Percentiles rank a stretch among this genome's conserved stretches.
phyloP scores from a whole-genome alignment of 2,888 invertebrate genomes.

The Ditula angustiorana region DNA sequence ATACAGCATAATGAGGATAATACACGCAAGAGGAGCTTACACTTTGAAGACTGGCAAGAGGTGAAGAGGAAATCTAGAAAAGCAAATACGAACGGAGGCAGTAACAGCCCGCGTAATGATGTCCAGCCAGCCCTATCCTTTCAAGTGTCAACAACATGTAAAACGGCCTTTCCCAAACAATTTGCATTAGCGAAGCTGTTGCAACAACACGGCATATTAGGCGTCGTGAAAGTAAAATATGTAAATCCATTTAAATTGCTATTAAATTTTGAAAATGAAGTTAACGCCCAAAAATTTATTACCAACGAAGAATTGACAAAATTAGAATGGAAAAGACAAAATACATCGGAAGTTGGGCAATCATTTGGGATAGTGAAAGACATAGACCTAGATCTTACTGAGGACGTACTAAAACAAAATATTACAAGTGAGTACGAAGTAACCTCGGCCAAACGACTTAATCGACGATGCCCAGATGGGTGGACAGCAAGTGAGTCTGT shows the following conservation, averaged over 20 bases:
- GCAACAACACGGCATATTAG: background rate
- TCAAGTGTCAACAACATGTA: slow-evolving; percentile 3
- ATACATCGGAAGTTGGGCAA: slow-evolving; percentile 26
- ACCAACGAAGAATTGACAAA: slow-evolving; percentile 11
- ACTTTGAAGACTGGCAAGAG: background rate
- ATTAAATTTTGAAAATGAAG: slow-evolving; percentile 27
- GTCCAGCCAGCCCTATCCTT: background rate
- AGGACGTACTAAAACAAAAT: slow-evolving; percentile 30
- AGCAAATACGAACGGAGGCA: too few relatives aligned
- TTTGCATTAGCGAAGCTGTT: slow-evolving; percentile 21
- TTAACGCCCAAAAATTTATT: slow-evolving; percentile 18
- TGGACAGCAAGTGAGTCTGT: slow-evolving; percentile 36
- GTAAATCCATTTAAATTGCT: slow-evolving; percentile 35
- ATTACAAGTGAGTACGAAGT: slow-evolving; percentile 10
- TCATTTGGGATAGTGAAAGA: slow-evolving; percentile 40
- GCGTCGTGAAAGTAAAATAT: slow-evolving; percentile 20
- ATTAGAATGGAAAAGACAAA: slow-evolving; percentile 29
- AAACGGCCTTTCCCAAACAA: slow-evolving; percentile 31
- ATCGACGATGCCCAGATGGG: slow-evolving; percentile 8
- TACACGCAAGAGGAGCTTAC: background rate
- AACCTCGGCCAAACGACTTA: slow-evolving; percentile 26
- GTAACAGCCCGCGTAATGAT: too few relatives aligned
- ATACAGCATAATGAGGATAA: background rate
- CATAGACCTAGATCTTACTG: slow-evolving; percentile 34
- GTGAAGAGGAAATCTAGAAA: background rate